Evolutionary conservation across 2,888 invertebrate genomes (phyloP).

Genomic region (Heteropelma amictum): DNA sequence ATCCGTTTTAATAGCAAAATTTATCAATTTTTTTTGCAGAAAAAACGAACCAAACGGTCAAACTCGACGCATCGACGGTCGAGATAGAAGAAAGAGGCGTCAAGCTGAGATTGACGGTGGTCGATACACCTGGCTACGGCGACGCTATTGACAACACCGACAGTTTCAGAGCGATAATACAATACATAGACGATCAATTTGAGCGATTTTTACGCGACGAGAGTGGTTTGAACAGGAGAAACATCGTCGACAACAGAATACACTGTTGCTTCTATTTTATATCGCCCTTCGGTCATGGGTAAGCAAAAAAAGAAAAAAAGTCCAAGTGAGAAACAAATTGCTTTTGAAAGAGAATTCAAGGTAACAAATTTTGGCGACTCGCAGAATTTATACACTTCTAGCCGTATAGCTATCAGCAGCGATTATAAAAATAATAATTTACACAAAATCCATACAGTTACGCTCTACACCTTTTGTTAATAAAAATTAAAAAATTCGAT

Average conservation of each 20-base stretch:
- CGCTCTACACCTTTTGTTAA: too few relatives aligned
- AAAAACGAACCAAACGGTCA: constrained; percentile 94
- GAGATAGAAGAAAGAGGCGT: constrained; percentile 98
- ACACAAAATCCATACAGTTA: too few relatives aligned
- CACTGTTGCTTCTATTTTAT: constrained; percentile 99
- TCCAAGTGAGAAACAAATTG: too few relatives aligned
- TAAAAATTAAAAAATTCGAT: too few relatives aligned
- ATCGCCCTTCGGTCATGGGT: constrained; percentile 98
- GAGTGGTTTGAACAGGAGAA: constrained; percentile 96
- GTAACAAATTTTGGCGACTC: too few relatives aligned
- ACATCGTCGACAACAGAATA: constrained; percentile 97
- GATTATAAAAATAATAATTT: too few relatives aligned
- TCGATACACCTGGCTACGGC: constrained; percentile 97
- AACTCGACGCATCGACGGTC: constrained; percentile 95
- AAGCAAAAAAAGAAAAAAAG: too few relatives aligned
- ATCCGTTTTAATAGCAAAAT: too few relatives aligned
- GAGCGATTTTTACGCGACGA: constrained; percentile 94
- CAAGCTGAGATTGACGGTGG: constrained; percentile 93
- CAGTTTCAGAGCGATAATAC: constrained; percentile 95
- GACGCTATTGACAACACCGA: constrained; percentile 97
- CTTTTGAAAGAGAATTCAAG: too few relatives aligned
- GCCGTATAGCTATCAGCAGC: too few relatives aligned
- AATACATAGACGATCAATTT: constrained; percentile 98
- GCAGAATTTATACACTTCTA: too few relatives aligned
- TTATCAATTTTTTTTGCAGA: constrained; percentile 81